Evolutionary conservation across 2,888 invertebrate species (phyloP), one percentile per base, ranked within the genome.

Genomic region (Cyclophora punctaria): DNA sequence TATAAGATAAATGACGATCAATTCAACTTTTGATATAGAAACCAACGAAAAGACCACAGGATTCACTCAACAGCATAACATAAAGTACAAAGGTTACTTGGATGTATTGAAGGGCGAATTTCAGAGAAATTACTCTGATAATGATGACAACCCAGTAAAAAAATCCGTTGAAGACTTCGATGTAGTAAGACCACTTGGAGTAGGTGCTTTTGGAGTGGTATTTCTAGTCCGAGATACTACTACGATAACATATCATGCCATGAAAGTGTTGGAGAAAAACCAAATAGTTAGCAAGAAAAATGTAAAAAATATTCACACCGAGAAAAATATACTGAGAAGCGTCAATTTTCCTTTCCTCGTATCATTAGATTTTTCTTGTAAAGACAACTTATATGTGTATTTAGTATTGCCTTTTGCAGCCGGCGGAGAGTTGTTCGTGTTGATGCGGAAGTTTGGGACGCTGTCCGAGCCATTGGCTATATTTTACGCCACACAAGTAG

Each of bases 401-500:
- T 90, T 97, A 73, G 89, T 94, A 4, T 84, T 96, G 79, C 95
- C 96, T 0, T 96, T 93, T 65, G 86, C 95, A n/a, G 88, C 90
- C 51, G 97, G 96, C 0, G 97, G 97, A 0, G 96, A 96, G 74
- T 90, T 97, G 84, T 96, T 94, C 69, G 90, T 91, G 2, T 90
- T 93, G 68, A 83, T 95, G 48, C 90, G 92, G 60, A 90, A 85
- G 68, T 73, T 78, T 47, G 88, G 84, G 5, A 73, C 81, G 45
- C 89, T 94, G 73, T 92, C 93, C 47, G 97, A 97, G 74, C 89
- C 91, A 34, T 87, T 94, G 64, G 90, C 94, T 2, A 92, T 93
- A 64, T 98, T 98, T 85, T 98, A 97, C 80, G 94, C 94, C 0
- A 93, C 96, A 5, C 98, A 98, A 89, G 93, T 98, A 7, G 92